Conservation (phyloP, 2,888 invertebrate species). For the Eremobia ochroleuca region DNA sequence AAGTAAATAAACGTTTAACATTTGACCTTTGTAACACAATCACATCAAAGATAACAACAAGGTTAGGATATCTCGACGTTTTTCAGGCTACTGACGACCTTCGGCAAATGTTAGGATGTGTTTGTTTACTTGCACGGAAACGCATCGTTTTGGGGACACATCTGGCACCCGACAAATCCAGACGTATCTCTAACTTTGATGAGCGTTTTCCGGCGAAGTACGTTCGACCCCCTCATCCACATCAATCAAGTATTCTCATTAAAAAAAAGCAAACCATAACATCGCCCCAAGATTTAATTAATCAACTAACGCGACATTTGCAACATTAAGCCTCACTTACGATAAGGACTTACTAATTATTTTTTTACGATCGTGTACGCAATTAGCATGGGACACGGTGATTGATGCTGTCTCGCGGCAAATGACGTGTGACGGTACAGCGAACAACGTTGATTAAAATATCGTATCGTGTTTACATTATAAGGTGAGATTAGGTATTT, state of each 20-base stretch:
- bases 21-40: neutral
- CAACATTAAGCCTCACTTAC: constrained; percentile 80
- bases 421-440: constrained; percentile 80
- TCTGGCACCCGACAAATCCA: neutral
- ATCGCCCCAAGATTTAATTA: constrained; percentile 75
- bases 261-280: constrained; percentile 31
- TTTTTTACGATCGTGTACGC: constrained; percentile 84
- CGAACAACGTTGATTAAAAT: constrained; percentile 76
- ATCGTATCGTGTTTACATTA: constrained; percentile 50
- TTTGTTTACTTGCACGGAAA: neutral
- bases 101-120: too few relatives aligned
- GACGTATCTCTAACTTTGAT: neutral
- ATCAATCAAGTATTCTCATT: constrained; percentile 8
- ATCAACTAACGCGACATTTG: constrained; percentile 77
- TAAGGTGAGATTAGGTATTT: constrained; percentile 48
- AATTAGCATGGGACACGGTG: constrained; percentile 83
- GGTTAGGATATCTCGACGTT: neutral
- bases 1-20: too few relatives aligned
- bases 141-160: neutral
- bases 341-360: constrained; percentile 84
- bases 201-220: neutral
- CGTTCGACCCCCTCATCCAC: neutral
- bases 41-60: neutral
- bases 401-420: constrained; percentile 73
- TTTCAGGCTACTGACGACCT: neutral